Evolutionary conservation across 2,888 invertebrate genomes (phyloP).

Genomic region (Dicyrtoma fusca): DNA sequence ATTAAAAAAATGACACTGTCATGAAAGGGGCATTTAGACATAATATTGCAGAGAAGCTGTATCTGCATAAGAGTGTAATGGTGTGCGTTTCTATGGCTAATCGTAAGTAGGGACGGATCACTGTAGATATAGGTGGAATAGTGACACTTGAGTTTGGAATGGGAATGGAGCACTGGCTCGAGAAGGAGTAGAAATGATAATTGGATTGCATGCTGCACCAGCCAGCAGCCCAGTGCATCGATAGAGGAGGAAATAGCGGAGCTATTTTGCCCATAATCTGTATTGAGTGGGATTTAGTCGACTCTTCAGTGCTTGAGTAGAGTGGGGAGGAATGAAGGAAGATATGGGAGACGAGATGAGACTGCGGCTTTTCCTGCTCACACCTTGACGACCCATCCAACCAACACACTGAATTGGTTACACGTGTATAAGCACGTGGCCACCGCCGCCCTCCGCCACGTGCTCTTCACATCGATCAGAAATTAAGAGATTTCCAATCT

Average conservation of each 20-base stretch:
- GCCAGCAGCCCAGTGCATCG: no score
- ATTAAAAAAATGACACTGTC: no score
- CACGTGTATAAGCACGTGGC: constrained; percentile 24
- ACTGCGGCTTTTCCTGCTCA: constrained; percentile 16
- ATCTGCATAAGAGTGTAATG: no score
- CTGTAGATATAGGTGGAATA: no score
- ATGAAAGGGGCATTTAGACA: no score
- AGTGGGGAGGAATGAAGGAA: background rate
- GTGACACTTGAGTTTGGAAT: no score
- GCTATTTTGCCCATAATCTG: background rate
- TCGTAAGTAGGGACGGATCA: no score
- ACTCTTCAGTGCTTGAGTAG: background rate
- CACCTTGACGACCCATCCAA: constrained; percentile 15
- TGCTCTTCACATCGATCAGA: constrained; percentile 32
- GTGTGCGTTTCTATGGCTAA: no score
- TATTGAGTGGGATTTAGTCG: background rate
- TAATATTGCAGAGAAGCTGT: no score
- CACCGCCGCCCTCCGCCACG: constrained; percentile 15
- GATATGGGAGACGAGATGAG: background rate
- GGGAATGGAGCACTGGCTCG: no score
- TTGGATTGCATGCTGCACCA: no score
- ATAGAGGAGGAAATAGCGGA: background rate
- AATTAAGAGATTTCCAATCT: constrained; percentile 34
- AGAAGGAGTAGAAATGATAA: no score
- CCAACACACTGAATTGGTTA: constrained; percentile 17